phyloP scores from a whole-genome alignment of 2,797 vertebrate species.

The Apogon hyalosoma region DNA sequence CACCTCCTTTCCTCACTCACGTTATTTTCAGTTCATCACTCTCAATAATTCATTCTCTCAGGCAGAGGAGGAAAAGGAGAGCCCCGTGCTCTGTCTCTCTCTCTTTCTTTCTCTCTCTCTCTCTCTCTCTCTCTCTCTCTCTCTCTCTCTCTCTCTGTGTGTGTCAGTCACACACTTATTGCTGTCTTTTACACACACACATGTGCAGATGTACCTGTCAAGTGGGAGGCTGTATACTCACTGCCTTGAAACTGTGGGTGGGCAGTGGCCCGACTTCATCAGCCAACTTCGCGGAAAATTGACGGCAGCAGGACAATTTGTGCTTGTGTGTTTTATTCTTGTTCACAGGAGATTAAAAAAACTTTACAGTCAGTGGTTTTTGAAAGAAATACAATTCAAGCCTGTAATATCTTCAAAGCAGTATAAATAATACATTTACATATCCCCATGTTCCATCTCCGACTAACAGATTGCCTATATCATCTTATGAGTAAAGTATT shows the following conservation, averaged over 20 bases:
- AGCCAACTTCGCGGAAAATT: constrained; percentile 20
- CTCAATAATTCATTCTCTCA: constrained; percentile 84
- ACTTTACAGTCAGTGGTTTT: constrained; percentile 12
- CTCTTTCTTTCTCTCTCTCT: not conserved
- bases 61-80: constrained; percentile 62
- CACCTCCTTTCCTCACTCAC: constrained; percentile 60
- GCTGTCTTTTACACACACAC: constrained; percentile 16
- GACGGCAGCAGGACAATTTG: constrained; percentile 18
- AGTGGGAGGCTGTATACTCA: constrained; percentile 34
- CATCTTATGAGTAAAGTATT: too few relatives aligned
- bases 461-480: too few relatives aligned
- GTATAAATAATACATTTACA: too few relatives aligned
- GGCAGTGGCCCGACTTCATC: constrained; percentile 16
- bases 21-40: constrained; percentile 85
- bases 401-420: too few relatives aligned
- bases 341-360: not conserved
- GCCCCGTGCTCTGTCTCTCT: constrained; percentile 38
- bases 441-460: too few relatives aligned
- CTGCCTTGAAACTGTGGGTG: constrained; percentile 43
- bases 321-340: constrained; percentile 13
- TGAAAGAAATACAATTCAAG: too few relatives aligned
- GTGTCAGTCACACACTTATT: constrained; percentile 20
- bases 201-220: constrained; percentile 46
- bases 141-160: constrained; percentile 30
- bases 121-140: constrained; percentile 46